Percentiles rank a stretch among this genome's conserved stretches.
Conservation (phyloP, 92 coral and sea anemone genomes). For the Diadumene lineata region DNA sequence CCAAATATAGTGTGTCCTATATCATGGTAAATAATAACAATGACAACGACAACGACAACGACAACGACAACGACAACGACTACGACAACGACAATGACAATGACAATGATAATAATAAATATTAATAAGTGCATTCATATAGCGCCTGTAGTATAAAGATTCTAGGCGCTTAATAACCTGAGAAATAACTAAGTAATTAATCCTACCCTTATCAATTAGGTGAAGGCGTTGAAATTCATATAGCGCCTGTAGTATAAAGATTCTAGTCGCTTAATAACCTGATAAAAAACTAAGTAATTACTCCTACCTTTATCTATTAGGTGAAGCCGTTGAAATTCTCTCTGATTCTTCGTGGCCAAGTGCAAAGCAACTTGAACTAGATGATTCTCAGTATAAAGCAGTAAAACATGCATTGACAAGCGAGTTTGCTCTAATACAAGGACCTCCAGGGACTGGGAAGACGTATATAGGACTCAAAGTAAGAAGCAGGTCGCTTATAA, state of each 20-base stretch:
- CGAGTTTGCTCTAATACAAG: constrained; percentile 94
- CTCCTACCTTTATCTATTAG: constrained; percentile 6
- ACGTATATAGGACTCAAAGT: constrained; percentile 84
- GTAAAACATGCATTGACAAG: constrained; percentile 88
- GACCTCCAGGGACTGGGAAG: constrained; percentile 98
- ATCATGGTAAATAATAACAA: too few species aligned
- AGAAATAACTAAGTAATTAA: too few species aligned
- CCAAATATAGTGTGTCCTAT: too few species aligned
- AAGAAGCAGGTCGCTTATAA: too few species aligned
- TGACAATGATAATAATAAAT: too few species aligned
- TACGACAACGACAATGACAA: too few species aligned
- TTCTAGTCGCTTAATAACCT: background rate
- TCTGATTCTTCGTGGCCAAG: constrained; percentile 75
- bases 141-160: too few species aligned
- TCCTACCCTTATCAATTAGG: constrained; percentile 12
- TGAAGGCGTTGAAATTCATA: constrained; percentile 30
- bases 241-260: too few species aligned
- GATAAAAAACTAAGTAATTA: background rate
- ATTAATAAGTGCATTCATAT: too few species aligned
- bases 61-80: too few species aligned
- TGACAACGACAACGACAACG: too few species aligned
- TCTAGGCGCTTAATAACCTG: background rate
- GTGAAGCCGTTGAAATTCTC: constrained; percentile 43
- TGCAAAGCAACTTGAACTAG: constrained; percentile 76
- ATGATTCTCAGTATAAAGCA: constrained; percentile 79